Evolutionary conservation across 1,140 invertebrate genomes (phyloP).

Genomic region (Hermetia illucens): DNA sequence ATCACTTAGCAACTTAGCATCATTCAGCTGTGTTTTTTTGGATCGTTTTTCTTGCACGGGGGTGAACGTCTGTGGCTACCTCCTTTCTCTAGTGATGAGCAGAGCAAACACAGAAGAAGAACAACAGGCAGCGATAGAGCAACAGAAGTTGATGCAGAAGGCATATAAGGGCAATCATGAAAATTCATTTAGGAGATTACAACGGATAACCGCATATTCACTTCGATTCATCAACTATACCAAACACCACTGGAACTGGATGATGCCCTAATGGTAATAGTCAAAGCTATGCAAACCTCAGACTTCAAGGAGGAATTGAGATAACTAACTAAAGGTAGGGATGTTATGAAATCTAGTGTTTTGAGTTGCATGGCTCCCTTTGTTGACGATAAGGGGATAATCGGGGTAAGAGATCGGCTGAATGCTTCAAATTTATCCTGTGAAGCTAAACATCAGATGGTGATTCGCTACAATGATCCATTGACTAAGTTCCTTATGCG

Average conservation of each 20-base stretch:
- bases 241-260: background rate
- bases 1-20: conserved; percentile 2
- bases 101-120: background rate
- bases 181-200: conserved; percentile 3
- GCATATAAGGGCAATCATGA: conserved; percentile 1
- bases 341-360: background rate
- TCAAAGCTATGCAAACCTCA: background rate
- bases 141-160: background rate
- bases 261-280: background rate
- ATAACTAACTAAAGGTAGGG: background rate
- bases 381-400: conserved; percentile 21
- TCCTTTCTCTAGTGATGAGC: background rate
- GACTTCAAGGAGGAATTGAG: background rate
- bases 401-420: conserved; percentile 30
- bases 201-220: background rate
- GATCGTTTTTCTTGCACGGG: background rate
- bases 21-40: conserved; percentile 4
- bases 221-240: background rate
- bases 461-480: conserved; percentile 21
- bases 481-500: too few relatives aligned
- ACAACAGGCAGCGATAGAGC: background rate
- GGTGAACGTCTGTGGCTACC: background rate
- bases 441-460: conserved; percentile 27
- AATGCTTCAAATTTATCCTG: conserved; percentile 13
- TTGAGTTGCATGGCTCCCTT: conserved; percentile 18